Evolutionary conservation across 2,888 invertebrate genomes (phyloP), one percentile per base, ranked within the genome.

Genomic region (Lithodes maja): DNA sequence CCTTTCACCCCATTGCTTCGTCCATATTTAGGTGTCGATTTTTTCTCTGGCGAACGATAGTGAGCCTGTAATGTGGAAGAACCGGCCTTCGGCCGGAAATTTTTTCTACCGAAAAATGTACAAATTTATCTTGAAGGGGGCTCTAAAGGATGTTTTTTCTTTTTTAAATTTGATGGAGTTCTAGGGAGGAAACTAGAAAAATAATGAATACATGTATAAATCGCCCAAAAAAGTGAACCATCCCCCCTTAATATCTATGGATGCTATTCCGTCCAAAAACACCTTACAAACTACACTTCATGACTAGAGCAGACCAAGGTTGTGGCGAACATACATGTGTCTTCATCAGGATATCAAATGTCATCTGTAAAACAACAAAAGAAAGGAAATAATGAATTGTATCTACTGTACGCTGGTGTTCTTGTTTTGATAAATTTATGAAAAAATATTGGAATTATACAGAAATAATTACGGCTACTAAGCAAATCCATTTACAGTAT

Each of bases 321-420:
- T 74, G 61, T 84, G 54, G 50, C 54, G 68, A 84, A 88, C 87
- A 84, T 88, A 88, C 87, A 88, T 80, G 87, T 68, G 79, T 78
- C 75, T 79, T 88, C 83, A 84, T 83, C 87, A 78, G 54, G 80
- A 83, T 82, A 79, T 88, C 84, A 88, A 71, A 84, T 83, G 84
- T 80, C 50, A 88, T 83, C 87, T 88, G 87, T 83, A 87, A 88
- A 80, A 55, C 53, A 87, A 87, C 87, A 84, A 88, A 88, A 33
- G 33, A 77, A 53, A 9, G 74, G 69, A 74, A 86, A 81, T 17
- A 77, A 68, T 81, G 86, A 74, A 33, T 33, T 33, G 33, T 33
- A 33, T 33, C 33, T 33, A 33, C 33, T 33, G 33, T 53, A 1
- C 15, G 52, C 0, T 9, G 52, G 79, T 79, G 52, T 53, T 53